Evolutionary conservation across 2,888 invertebrate species (phyloP).

Genomic region (Scrobipalpa atriplicella): DNA sequence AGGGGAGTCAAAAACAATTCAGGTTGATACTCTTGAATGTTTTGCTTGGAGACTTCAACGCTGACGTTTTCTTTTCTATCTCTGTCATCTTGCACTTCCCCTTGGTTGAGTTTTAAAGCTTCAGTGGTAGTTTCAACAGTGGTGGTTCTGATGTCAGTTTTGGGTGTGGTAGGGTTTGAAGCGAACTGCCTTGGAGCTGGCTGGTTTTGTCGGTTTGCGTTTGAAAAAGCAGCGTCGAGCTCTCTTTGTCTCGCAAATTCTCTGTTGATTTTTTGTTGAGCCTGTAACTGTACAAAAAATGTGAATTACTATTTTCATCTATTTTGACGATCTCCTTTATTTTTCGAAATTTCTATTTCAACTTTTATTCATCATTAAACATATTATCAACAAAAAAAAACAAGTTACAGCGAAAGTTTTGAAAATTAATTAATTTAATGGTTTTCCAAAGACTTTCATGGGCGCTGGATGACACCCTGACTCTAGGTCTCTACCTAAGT

Average conservation of each 20-base stretch:
- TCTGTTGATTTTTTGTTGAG: constrained; percentile 64
- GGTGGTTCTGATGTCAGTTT: constrained; percentile 42
- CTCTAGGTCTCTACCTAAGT: too few species aligned
- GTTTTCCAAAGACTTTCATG: too few species aligned
- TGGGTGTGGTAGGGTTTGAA: constrained; percentile 50
- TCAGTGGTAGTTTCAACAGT: constrained; percentile 56
- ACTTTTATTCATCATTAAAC: too few species aligned
- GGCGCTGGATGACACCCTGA: too few species aligned
- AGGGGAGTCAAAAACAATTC: constrained; percentile 68
- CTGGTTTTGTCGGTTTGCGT: constrained; percentile 45
- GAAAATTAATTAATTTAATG: too few species aligned
- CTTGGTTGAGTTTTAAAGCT: constrained; percentile 55
- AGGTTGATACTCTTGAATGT: constrained; percentile 69
- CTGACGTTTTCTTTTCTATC: constrained; percentile 55
- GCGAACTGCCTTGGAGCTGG: constrained; percentile 61
- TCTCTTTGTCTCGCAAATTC: constrained; percentile 67
- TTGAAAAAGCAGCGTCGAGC: constrained; percentile 46
- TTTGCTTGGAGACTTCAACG: constrained; percentile 71
- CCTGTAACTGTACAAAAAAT: constrained; percentile 57
- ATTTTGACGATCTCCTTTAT: too few species aligned
- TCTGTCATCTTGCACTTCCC: constrained; percentile 53
- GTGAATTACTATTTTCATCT: too few species aligned
- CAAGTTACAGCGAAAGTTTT: too few species aligned
- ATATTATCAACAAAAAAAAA: too few species aligned
- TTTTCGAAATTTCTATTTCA: too few species aligned